Evolutionary conservation across 2,113 vertebrate genomes (phyloP), one percentile per base, ranked within the genome.

Genomic region (Gallinago paraguaiae): DNA sequence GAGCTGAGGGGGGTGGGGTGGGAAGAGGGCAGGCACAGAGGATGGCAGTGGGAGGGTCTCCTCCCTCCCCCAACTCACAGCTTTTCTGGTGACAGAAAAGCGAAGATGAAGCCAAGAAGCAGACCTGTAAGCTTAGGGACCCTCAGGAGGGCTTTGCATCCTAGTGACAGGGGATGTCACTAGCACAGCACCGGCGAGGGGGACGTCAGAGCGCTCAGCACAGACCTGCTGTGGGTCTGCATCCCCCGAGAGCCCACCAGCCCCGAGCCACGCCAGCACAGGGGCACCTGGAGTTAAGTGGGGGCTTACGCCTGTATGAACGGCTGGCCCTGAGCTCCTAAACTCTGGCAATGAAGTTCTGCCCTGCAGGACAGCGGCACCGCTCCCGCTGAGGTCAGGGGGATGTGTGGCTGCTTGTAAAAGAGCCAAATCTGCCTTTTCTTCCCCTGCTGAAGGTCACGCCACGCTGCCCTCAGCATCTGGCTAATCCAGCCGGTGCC

Each of bases 321-420:
- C 5, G 45, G 63, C 5, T 88, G 88, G 92, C 85, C 64, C 1
- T 72, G 92, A 94, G 80, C 82, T 91, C 74, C 57, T 69, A 69
- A 88, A 93, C 39, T 85, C 90, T 76, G 6, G 7, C 37, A 82
- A 82, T 87, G 70, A 51, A 43, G 72, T 11, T 56, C 85, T 79
- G 67, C 88, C 88, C 78, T 72, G 82, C 74, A 76, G 85, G 93
- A 68, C 0, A 2, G 56, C 3, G 0, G 11, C 69, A 39, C 50
- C 1, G 17, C 57, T 50, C 72, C 84, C 2, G 35, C 57, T 17
- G 53, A 93, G 92, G 82, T 88, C 93, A 92, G 59, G 82, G 78
- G 67, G 75, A 82, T 92, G 88, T 93, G 82, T 76, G 70, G 87
- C 78, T 80, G 63, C 70, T 57, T 82, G 85, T 87, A 48, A 85